Conservation (phyloP, 2,797 vertebrate species). For the Lacerta bilineata region DNA sequence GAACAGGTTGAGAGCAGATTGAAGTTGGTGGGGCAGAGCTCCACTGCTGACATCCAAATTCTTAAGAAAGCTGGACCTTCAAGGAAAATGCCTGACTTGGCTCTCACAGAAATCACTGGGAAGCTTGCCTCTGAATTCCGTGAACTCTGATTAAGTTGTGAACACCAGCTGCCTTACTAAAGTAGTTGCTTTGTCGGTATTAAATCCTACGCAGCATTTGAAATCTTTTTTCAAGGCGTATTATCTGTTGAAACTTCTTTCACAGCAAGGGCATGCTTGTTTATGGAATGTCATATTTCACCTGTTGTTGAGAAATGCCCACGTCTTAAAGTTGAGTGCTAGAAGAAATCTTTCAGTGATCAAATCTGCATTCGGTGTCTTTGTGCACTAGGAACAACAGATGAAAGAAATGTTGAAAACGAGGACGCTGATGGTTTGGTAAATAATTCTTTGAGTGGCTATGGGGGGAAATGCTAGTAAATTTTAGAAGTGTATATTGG, state of each 20-base stretch:
- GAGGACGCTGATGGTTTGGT: conserved; percentile 42
- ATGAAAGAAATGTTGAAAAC: conserved; percentile 38
- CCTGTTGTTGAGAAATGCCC: conserved; percentile 7
- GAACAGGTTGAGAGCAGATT: no score
- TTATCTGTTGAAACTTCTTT: not conserved
- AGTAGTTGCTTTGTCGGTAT: conserved; percentile 3
- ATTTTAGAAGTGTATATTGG: no score
- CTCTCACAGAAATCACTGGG: not conserved
- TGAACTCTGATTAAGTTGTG: conserved; percentile 6
- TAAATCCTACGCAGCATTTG: not conserved
- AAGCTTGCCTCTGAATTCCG: not conserved
- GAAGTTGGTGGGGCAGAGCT: no score
- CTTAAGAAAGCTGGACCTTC: not conserved
- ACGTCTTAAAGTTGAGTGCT: not conserved
- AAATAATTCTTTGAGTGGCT: conserved; percentile 8
- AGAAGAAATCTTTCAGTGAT: conserved; percentile 48
- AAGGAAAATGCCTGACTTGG: not conserved
- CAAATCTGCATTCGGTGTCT: conserved; percentile 53
- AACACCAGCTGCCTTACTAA: not conserved
- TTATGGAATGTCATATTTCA: conserved; percentile 3
- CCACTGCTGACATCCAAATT: not conserved
- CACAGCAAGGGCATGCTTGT: not conserved
- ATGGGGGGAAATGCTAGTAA: not conserved
- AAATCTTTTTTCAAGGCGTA: not conserved
- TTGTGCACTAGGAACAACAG: conserved; percentile 37